Evolutionary conservation across 2,797 vertebrate species (phyloP).

Genomic region (Gallinago nigripennis): DNA sequence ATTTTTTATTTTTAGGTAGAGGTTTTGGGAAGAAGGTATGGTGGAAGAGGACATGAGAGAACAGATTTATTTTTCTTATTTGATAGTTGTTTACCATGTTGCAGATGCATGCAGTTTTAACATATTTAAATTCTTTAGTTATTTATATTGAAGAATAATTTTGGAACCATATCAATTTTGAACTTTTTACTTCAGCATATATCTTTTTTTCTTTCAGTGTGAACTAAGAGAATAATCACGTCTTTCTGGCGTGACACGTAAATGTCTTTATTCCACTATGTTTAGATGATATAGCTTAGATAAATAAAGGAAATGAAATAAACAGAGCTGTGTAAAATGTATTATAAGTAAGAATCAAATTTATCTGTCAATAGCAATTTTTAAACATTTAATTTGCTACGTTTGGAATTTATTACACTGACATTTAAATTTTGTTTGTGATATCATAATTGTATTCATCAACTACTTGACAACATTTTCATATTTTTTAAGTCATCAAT

Average conservation of each 20-base stretch:
- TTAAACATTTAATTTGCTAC: neutral
- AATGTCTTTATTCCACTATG: neutral
- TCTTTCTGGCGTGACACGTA: neutral
- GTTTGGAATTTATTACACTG: neutral
- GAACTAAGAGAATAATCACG: neutral
- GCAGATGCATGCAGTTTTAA: neutral
- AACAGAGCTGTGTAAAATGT: neutral
- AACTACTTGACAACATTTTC: neutral
- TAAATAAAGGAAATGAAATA: neutral
- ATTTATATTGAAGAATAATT: neutral
- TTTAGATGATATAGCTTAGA: neutral
- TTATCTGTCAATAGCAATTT: neutral
- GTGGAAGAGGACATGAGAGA: neutral
- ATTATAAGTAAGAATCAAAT: neutral
- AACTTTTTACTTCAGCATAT: neutral
- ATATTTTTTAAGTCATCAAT: neutral
- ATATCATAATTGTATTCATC: neutral
- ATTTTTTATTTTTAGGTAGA: neutral
- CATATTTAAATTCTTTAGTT: neutral
- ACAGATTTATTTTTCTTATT: neutral
- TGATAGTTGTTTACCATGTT: neutral
- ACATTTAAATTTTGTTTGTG: neutral
- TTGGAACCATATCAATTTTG: neutral
- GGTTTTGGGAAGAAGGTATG: fast-evolving
- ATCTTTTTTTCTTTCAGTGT: neutral